Percentiles rank a stretch among this genome's conserved stretches.
These are phyloP conservation scores for Eugnorisma glareosa DNA, from an alignment of 2,888 invertebrate species.

Conservation along the genomic window DNA sequence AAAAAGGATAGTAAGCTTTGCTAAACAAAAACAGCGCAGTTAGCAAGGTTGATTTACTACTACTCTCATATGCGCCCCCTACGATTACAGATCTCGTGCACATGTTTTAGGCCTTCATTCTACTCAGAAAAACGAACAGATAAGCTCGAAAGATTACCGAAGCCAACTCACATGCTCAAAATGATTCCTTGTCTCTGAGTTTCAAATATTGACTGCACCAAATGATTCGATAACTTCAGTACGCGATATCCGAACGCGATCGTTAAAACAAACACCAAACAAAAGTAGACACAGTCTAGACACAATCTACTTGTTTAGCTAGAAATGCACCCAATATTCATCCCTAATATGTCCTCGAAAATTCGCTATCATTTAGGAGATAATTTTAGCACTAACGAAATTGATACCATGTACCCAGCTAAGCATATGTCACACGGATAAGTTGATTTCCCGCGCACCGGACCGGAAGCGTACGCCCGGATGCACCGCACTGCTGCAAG, in stretches of 20 bases:
- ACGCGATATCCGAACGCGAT: neutral
- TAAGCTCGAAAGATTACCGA: neutral
- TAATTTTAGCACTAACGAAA: slow-evolving; percentile 44
- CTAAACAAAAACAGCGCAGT: neutral
- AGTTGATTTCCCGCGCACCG: slow-evolving; percentile 74
- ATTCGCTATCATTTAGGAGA: slow-evolving; percentile 18
- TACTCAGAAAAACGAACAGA: neutral
- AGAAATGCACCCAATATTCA: neutral
- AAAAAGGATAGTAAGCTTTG: neutral
- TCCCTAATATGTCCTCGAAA: slow-evolving; percentile 22
- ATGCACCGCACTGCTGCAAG: slow-evolving; percentile 61
- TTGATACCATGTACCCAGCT: slow-evolving; percentile 23
- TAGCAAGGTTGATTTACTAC: neutral
- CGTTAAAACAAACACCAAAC: neutral
- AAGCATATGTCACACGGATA: slow-evolving; percentile 60
- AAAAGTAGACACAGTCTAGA: neutral
- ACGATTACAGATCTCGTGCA: neutral
- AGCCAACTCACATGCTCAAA: neutral
- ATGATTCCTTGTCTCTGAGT: neutral
- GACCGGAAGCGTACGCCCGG: slow-evolving; percentile 71
- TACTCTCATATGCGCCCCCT: neutral
- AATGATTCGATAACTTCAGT: neutral
- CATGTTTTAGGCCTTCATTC: neutral
- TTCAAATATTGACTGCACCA: neutral
- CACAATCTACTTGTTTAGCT: no score